Base-by-base conservation (phyloP, 2,888 invertebrate genomes). In the Trachelus troglodyta region DNA sequence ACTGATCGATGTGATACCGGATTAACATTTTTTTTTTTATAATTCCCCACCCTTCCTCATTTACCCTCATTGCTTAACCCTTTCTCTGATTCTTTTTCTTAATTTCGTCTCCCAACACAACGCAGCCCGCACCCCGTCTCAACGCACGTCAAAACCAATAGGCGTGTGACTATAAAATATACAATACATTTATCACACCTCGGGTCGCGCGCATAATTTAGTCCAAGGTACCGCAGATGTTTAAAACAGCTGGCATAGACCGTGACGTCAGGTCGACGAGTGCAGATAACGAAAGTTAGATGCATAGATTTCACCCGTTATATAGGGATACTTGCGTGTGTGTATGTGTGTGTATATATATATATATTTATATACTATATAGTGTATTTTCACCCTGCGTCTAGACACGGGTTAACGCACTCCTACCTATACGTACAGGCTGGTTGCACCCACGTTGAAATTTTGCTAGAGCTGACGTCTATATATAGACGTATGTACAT, bases 281-380 rank as follows among this genome's bases (percentile, higher is more conserved):
- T 76, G 76, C 78, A 77, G 77, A 78, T 78, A 79, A 78, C 71
- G 75, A 76, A 75, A 75, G 69, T 73, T 78, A 85, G 85, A 87
- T 87, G 85, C 87, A 87, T 87, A 87, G 87, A 88, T 88, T 87
- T 82, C 82, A 80, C 84, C 81, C 81, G 84, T 83, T 76, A 35
- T 56, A 71, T 69, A 34, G 34, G 15, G 68, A 35, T 35, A 12
- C 12, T 12, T 3, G 35, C 3, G 35, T 12, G 12, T 35, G 35
- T 12, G 0, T 35, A 34, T 35, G 34, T 3, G 11, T 35, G 3
- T 35, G 23, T 73, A 73, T 69, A 75, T 34, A 40, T 69, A 77
- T 69, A 73, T 33, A 34, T 75, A 69, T 75, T 37, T 78, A 78
- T 40, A 71, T 31, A 31, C 6, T 71, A 31, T 71, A 71, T 3